Evolutionary conservation across 2,113 vertebrate genomes (phyloP), one percentile per base, ranked within the genome.

Genomic region (Pygoscelis adeliae): DNA sequence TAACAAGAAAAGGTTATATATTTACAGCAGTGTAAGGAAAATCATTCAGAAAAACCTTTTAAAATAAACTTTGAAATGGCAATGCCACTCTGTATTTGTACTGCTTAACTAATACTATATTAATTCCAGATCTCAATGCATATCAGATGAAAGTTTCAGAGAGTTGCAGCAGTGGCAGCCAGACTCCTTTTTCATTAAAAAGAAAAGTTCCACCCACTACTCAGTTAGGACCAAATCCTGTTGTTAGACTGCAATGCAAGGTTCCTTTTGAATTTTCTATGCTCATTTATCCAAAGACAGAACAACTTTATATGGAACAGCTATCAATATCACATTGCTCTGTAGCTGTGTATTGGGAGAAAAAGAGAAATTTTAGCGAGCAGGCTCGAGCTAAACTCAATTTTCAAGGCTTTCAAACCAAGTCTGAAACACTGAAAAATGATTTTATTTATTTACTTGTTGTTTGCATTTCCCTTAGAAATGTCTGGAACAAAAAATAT

Each of bases 391-490:
- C 9, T 78, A 94, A 87, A 81, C 49, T 91, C 26, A 70, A 40
- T 86, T 93, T 93, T 90, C 71, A 86, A 86, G 46, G 62, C 29
- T 88, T 95, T 94, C 55, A 93, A 96, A 87, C 11, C 29, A 92
- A 92, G 49, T 61, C 74, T 83, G 50, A 73, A 78, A 83, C 13
- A 71, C 20, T 62, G 73, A 89, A 83, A 93, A 94, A 62, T 22
- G 0, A 44, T 87, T 91, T 87, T 83, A 56, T 88, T 73, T 94
- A 79, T 85, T 91, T 91, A 67, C 49, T 96, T 66, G 18, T 86
- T 85, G 80, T 88, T 93, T 91, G 74, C 32, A 66, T 91, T 95
- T 91, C 58, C 44, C 56, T 74, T 70, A 83, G 81, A 96, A 89
- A 88, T 76, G 32, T 66, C 82, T 90, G 74, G 55, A 93, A 91